These are phyloP conservation scores for Peromyscus eremicus DNA, from an alignment of 2,797 vertebrate species.

Conservation along the genomic window DNA sequence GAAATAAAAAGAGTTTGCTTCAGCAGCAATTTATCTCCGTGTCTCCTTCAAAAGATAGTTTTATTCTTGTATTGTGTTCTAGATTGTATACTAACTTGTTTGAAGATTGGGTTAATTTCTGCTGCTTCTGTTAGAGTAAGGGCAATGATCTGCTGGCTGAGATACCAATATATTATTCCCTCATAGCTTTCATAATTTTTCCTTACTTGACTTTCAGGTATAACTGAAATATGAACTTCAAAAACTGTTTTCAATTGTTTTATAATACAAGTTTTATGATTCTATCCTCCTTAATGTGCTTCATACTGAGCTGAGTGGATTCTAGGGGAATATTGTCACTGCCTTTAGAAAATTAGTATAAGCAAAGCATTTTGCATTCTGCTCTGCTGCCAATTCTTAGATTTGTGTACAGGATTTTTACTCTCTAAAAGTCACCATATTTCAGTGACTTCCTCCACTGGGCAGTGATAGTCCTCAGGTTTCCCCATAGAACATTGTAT, in stretches of 20 bases:
- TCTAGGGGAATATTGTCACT: background rate
- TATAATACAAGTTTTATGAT: background rate
- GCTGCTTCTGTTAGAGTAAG: background rate
- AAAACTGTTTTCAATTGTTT: background rate
- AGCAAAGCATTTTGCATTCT: background rate
- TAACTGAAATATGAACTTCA: background rate
- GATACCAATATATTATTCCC: background rate
- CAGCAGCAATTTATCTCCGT: background rate
- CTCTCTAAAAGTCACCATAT: constrained; percentile 24
- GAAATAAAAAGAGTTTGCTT: background rate
- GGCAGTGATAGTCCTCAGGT: constrained; percentile 67
- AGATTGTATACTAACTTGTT: background rate
- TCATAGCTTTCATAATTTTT: background rate
- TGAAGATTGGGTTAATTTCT: constrained; percentile 20
- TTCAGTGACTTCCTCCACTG: constrained; percentile 31
- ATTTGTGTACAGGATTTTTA: constrained; percentile 49
- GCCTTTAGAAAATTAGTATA: background rate
- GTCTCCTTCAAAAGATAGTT: background rate
- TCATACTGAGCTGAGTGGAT: background rate
- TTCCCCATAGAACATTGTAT: constrained; percentile 84
- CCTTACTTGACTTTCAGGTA: background rate
- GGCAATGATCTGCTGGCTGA: background rate
- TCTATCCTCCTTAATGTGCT: background rate
- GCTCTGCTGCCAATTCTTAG: background rate
- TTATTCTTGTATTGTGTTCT: background rate